phyloP scores from a whole-genome alignment of 92 coral and sea anemone genomes.

The Parazoanthus darwini region DNA sequence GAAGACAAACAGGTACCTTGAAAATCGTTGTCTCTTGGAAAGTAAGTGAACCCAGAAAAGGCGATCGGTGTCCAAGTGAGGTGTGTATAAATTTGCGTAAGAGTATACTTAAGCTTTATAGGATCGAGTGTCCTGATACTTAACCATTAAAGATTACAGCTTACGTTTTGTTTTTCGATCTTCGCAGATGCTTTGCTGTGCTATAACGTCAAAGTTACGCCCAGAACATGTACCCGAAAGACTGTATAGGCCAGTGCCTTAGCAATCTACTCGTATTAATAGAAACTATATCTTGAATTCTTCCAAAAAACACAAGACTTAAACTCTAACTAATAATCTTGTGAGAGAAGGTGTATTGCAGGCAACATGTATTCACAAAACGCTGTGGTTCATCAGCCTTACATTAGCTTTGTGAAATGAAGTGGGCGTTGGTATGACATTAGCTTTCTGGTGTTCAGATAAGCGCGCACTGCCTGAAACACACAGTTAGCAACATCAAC shows the following conservation, averaged over 20 bases:
- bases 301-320: too few species aligned
- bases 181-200: neutral
- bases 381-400: neutral
- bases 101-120: too few species aligned
- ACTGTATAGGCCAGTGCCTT: neutral
- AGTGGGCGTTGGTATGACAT: constrained; percentile 22
- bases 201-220: neutral
- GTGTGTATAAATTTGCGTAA: too few species aligned
- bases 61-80: neutral
- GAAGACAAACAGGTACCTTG: neutral
- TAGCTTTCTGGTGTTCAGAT: neutral
- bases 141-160: neutral
- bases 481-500: neutral
- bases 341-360: neutral
- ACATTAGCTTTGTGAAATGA: constrained; percentile 1
- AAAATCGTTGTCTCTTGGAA: neutral
- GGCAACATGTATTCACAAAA: neutral
- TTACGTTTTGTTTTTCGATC: neutral
- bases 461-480: neutral
- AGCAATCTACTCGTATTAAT: neutral
- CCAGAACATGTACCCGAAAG: neutral
- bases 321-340: neutral
- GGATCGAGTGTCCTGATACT: neutral
- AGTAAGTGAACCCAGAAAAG: too few species aligned
- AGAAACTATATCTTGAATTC: neutral